Evolutionary conservation across 2,113 vertebrate species (phyloP).

Genomic region (Myrmecobius fasciatus): DNA sequence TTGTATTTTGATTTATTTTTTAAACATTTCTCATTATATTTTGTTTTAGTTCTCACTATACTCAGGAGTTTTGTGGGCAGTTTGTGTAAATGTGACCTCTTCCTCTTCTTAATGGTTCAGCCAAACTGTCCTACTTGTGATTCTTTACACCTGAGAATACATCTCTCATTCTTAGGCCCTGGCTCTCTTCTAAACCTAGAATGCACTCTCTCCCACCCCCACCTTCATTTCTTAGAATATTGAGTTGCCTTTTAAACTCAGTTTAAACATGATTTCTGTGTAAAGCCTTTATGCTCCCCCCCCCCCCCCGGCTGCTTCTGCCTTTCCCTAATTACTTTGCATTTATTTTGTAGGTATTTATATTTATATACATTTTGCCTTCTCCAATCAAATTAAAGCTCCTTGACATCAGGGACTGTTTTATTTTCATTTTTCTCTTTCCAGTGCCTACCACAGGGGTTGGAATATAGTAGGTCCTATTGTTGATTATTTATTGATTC

Average conservation of each 20-base stretch:
- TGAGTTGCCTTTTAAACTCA: not conserved
- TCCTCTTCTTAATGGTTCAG: not conserved
- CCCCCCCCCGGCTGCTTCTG: too few species aligned
- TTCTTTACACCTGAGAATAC: not conserved
- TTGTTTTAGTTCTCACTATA: not conserved
- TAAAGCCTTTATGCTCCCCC: too few species aligned
- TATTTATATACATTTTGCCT: not conserved
- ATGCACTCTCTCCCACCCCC: not conserved
- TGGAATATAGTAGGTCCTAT: not conserved
- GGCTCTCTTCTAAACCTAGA: not conserved
- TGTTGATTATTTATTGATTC: not conserved
- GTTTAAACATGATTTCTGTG: too few species aligned
- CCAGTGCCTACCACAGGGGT: not conserved
- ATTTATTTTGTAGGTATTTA: not conserved
- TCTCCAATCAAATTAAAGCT: conserved; percentile 1
- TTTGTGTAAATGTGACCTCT: not conserved
- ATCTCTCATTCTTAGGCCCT: not conserved
- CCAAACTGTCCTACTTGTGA: not conserved
- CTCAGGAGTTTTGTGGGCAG: not conserved
- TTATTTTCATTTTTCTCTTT: not conserved
- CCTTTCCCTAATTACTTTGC: not conserved
- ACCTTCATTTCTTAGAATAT: not conserved
- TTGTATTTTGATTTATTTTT: not conserved
- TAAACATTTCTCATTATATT: not conserved
- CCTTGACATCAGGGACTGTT: not conserved